Evolutionary conservation across 2,888 invertebrate species (phyloP).

Genomic region (Nomada ferruginata): DNA sequence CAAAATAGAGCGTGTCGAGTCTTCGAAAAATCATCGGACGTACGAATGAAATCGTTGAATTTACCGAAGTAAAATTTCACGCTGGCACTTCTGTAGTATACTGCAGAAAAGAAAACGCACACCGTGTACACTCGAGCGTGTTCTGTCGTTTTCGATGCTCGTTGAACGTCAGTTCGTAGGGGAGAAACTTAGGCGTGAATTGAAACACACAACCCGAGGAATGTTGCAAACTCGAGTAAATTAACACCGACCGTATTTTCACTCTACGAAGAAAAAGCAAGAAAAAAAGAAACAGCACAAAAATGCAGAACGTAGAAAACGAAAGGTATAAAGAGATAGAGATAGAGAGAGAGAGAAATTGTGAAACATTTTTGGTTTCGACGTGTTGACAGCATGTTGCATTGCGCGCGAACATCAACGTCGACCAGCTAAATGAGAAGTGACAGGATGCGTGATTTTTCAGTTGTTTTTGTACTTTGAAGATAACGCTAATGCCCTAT

Average conservation of each 20-base stretch:
- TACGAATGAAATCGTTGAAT: slow-evolving; percentile 8
- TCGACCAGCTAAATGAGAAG: slow-evolving; percentile 20
- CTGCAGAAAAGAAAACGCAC: background rate
- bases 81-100: background rate
- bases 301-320: background rate
- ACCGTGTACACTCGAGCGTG: slow-evolving; percentile 1
- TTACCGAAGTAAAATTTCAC: slow-evolving; percentile 18
- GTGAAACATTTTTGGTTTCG: slow-evolving; percentile 25
- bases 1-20: background rate
- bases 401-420: slow-evolving; percentile 1
- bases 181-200: slow-evolving; percentile 60
- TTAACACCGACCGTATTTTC: slow-evolving; percentile 51
- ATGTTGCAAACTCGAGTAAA: slow-evolving; percentile 55
- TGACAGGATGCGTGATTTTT: slow-evolving; percentile 28
- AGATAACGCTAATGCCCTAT: slow-evolving; percentile 28
- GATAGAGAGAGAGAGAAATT: background rate
- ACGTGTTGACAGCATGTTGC: slow-evolving; percentile 32
- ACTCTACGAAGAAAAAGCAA: slow-evolving; percentile 1
- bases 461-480: slow-evolving; percentile 28
- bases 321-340: background rate
- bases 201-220: slow-evolving; percentile 50
- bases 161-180: slow-evolving; percentile 11
- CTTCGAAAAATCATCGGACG: background rate
- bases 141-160: slow-evolving; percentile 19
- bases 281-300: background rate